Conservation (phyloP, 2,888 invertebrate genomes). For the Tipula helvola region DNA sequence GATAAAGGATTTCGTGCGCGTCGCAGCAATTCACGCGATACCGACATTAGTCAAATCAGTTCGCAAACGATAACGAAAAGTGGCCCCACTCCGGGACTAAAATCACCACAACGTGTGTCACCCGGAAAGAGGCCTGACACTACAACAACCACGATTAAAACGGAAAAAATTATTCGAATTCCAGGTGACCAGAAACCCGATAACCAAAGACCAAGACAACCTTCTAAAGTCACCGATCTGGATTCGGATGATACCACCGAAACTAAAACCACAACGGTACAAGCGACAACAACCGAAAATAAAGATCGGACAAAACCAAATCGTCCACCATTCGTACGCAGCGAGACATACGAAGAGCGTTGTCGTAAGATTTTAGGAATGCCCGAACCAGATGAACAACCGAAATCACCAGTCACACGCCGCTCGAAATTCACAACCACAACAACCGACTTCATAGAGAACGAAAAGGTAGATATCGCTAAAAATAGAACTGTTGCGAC, state of each 20-base stretch:
- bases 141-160: conserved; percentile 11
- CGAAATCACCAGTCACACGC: neutral
- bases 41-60: conserved; percentile 32
- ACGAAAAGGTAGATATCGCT: neutral
- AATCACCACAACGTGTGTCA: neutral
- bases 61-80: conserved; percentile 27
- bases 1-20: conserved; percentile 29
- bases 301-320: conserved; percentile 29
- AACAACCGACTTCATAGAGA: neutral
- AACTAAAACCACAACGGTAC: conserved; percentile 13
- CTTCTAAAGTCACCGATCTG: neutral
- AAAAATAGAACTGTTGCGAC: neutral
- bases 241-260: conserved; percentile 11
- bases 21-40: conserved; percentile 34
- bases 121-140: conserved; percentile 8
- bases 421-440: neutral
- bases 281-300: conserved; percentile 15
- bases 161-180: conserved; percentile 18
- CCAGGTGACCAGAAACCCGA: conserved; percentile 33
- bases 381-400: conserved; percentile 16
- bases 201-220: conserved; percentile 22
- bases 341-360: conserved; percentile 61
- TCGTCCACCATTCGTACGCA: conserved; percentile 46
- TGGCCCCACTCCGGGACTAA: neutral
- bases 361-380: conserved; percentile 58